Conservation (phyloP, 1,140 invertebrate genomes). For the Danaus plexippus region DNA sequence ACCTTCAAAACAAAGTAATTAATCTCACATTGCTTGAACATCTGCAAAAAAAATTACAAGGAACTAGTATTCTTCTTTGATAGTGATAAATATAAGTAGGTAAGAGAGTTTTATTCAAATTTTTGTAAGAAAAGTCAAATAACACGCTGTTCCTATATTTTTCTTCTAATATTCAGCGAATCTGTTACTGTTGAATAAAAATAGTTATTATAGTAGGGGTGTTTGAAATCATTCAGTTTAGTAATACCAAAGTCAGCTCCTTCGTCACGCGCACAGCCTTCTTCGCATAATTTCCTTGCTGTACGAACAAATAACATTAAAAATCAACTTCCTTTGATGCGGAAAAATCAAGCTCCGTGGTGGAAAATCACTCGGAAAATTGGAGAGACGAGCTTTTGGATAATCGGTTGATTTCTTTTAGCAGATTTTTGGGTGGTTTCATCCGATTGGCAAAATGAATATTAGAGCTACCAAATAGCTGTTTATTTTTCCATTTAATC, state of each 20-base stretch:
- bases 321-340: slow-evolving; percentile 39
- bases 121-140: too few relatives aligned
- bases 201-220: slow-evolving; percentile 23
- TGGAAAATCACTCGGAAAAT: too few relatives aligned
- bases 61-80: too few relatives aligned
- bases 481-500: background rate
- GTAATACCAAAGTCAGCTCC: slow-evolving; percentile 49
- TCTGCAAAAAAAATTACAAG: too few relatives aligned
- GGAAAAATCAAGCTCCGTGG: slow-evolving; percentile 14
- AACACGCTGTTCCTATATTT: too few relatives aligned
- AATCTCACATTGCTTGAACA: too few relatives aligned
- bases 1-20: too few relatives aligned
- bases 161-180: too few relatives aligned
- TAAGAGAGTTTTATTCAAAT: too few relatives aligned
- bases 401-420: background rate
- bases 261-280: slow-evolving; percentile 45
- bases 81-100: too few relatives aligned
- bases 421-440: slow-evolving; percentile 1
- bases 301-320: slow-evolving; percentile 50
- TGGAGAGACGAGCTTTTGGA: background rate
- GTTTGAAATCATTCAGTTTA: slow-evolving; percentile 45
- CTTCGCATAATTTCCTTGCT: slow-evolving; percentile 50
- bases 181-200: too few relatives aligned
- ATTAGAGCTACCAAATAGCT: too few relatives aligned
- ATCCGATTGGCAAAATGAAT: background rate